phyloP scores from a whole-genome alignment of 2,797 vertebrate genomes.

The Eospalax fontanierii region DNA sequence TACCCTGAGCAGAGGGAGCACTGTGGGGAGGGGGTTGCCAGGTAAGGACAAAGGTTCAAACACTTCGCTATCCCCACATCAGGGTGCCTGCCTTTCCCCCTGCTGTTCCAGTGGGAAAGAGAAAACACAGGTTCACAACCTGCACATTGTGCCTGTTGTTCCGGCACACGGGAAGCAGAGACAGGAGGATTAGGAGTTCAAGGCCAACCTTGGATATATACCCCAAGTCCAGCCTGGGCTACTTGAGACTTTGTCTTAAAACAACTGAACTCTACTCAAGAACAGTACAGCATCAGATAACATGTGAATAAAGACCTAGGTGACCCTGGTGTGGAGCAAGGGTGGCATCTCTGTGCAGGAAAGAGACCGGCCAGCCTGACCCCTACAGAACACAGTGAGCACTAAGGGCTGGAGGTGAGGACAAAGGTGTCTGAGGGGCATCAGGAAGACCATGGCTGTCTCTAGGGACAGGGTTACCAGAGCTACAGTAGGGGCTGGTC shows the following conservation, averaged over 20 bases:
- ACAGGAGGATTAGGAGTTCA: neutral
- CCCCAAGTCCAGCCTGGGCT: neutral
- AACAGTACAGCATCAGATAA: neutral
- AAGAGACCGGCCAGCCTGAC: neutral
- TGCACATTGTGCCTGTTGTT: no score
- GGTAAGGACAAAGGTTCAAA: neutral
- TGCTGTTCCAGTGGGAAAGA: neutral
- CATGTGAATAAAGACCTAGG: no score
- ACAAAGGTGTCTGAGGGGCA: neutral
- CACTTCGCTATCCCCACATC: neutral
- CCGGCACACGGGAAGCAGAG: neutral
- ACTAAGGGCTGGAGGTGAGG: neutral
- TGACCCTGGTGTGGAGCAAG: neutral
- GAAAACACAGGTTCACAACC: neutral
- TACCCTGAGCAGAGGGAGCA: neutral
- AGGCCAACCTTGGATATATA: neutral
- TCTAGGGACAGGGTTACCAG: neutral
- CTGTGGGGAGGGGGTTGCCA: neutral
- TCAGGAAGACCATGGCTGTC: neutral
- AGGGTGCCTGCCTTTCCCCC: no score
- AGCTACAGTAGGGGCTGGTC: neutral
- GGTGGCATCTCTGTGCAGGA: neutral
- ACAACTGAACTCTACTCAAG: neutral
- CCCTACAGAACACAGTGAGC: neutral
- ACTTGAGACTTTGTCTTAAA: neutral